Evolutionary conservation across 2,113 vertebrate species (phyloP).

Genomic region (Eudorcas thomsonii): DNA sequence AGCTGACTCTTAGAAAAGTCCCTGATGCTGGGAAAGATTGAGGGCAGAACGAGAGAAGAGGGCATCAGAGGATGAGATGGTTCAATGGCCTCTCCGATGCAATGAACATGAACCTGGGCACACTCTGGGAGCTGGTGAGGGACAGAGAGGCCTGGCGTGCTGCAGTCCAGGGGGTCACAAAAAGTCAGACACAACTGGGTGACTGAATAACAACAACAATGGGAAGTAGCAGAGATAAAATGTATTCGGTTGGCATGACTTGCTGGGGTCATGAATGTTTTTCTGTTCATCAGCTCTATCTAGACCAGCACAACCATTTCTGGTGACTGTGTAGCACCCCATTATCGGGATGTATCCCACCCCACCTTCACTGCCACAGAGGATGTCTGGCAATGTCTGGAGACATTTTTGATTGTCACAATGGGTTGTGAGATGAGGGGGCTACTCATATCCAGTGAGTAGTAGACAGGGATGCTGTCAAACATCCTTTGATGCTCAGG

Average conservation of each 20-base stretch:
- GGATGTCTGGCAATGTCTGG: neutral
- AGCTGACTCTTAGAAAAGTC: neutral
- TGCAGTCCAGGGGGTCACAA: neutral
- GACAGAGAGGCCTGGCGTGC: neutral
- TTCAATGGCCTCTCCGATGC: neutral
- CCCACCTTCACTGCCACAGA: neutral
- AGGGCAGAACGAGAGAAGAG: neutral
- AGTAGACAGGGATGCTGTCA: neutral
- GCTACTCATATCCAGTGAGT: neutral
- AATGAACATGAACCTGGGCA: neutral
- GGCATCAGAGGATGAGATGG: neutral
- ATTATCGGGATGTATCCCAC: neutral
- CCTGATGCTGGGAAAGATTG: neutral
- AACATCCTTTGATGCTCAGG: neutral
- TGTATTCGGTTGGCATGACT: neutral
- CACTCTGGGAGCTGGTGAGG: neutral
- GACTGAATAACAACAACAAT: neutral
- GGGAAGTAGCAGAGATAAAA: neutral
- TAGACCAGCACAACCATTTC: neutral
- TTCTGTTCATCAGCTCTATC: neutral
- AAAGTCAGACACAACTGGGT: neutral
- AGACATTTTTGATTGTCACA: neutral
- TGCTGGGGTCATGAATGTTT: neutral
- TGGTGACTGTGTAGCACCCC: neutral
- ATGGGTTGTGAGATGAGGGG: neutral